Percentiles rank a stretch among this genome's conserved stretches.
phyloP scores from a whole-genome alignment of 2,113 vertebrate species.

The Ceyx margarethae region DNA sequence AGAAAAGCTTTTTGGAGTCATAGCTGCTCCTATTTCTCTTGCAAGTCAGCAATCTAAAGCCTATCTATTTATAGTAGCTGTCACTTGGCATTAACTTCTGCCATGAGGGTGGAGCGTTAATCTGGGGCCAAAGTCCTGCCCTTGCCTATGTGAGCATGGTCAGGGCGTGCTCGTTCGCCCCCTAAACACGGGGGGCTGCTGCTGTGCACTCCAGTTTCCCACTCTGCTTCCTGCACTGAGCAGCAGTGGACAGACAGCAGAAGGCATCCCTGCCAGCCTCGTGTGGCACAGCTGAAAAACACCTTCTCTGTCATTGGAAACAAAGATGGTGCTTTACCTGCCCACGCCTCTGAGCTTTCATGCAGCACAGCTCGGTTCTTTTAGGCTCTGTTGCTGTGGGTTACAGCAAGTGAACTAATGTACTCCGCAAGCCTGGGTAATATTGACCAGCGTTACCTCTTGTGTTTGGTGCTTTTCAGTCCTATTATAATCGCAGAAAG shows the following conservation, averaged over 20 bases:
- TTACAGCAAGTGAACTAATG: slow-evolving; percentile 25
- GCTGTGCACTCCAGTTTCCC: not conserved
- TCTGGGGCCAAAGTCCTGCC: not conserved
- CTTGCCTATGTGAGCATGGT: not conserved
- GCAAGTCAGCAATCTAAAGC: not conserved
- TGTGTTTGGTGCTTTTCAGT: not conserved
- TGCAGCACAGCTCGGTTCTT: accelerated
- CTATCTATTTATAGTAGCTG: slow-evolving; percentile 27
- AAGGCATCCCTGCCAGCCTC: not conserved
- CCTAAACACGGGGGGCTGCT: not conserved
- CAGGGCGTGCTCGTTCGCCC: not conserved
- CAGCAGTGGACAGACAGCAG: not conserved
- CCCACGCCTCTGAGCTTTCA: not conserved
- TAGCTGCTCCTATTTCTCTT: not conserved
- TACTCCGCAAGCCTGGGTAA: not conserved
- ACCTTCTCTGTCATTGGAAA: not conserved
- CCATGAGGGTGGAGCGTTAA: not conserved
- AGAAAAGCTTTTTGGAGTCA: not conserved
- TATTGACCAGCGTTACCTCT: not conserved
- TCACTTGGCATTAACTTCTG: slow-evolving; percentile 9
- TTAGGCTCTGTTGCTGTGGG: slow-evolving; percentile 43
- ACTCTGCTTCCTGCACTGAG: not conserved
- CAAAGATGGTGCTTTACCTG: not conserved
- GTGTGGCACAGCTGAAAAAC: not conserved
- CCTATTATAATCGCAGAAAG: slow-evolving; percentile 31